Percentiles rank a stretch among this genome's conserved stretches.
Conservation (phyloP, 2,797 vertebrate species). For the Lepus townsendii region DNA sequence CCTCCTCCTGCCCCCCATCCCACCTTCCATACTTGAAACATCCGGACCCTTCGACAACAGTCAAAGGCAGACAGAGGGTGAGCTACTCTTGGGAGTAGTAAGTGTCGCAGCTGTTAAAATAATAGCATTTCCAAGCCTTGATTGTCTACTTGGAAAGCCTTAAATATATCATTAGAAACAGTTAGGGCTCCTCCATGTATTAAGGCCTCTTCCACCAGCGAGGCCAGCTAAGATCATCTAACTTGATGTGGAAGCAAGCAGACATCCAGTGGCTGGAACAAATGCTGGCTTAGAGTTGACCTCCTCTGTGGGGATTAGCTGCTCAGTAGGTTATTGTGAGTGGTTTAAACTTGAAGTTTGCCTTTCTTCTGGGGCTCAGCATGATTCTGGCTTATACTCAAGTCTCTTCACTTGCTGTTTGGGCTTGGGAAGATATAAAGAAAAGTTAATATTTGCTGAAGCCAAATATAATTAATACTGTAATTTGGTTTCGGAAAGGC, state of each 20-base stretch:
- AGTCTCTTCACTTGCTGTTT: constrained; percentile 63
- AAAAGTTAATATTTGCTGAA: constrained; percentile 70
- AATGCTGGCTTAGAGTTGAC: background rate
- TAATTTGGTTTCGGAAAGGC: constrained; percentile 58
- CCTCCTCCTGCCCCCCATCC: background rate
- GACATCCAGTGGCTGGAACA: background rate
- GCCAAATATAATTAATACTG: constrained; percentile 58
- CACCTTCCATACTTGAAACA: constrained; percentile 53
- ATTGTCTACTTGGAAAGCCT: constrained; percentile 25
- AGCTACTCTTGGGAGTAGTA: background rate
- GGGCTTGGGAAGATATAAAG: constrained; percentile 42
- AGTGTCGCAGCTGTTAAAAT: constrained; percentile 58
- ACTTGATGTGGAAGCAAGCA: background rate
- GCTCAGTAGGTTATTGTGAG: background rate
- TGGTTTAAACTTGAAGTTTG: background rate
- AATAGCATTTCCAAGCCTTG: constrained; percentile 54
- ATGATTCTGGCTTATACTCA: constrained; percentile 43
- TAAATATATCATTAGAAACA: constrained; percentile 37
- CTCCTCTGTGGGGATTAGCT: background rate
- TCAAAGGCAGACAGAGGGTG: constrained; percentile 58
- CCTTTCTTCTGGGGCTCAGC: background rate
- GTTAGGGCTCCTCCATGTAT: background rate
- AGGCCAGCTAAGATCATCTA: background rate
- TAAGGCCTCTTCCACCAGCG: background rate
- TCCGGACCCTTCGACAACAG: constrained; percentile 32